phyloP scores from a whole-genome alignment of 2,113 vertebrate genomes.

The Semnopithecus entellus region DNA sequence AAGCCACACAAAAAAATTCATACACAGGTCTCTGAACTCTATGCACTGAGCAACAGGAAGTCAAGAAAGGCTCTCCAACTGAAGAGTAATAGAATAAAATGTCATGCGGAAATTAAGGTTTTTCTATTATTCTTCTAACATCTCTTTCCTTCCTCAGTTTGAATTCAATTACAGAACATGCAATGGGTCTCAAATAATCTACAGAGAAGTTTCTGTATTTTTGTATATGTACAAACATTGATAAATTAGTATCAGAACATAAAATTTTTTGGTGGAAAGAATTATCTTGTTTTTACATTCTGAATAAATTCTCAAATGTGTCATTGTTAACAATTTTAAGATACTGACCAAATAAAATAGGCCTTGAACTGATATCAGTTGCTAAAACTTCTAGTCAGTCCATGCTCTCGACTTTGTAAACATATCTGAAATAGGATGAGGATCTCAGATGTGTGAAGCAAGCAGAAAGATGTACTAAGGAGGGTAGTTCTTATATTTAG shows the following conservation, averaged over 20 bases:
- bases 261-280: not conserved
- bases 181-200: not conserved
- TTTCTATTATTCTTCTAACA: not conserved
- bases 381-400: not conserved
- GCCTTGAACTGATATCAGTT: not conserved
- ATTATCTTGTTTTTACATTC: not conserved
- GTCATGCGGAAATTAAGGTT: not conserved
- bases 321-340: not conserved
- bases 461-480: fast-evolving
- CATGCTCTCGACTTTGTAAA: not conserved
- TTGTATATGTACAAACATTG: not conserved
- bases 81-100: not conserved
- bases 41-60: too few species aligned
- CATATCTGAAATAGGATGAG: too few species aligned
- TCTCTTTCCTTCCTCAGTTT: not conserved
- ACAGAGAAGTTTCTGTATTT: not conserved
- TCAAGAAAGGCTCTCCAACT: not conserved
- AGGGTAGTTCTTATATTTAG: not conserved
- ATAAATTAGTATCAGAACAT: not conserved
- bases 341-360: not conserved
- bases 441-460: not conserved
- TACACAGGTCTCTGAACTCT: not conserved
- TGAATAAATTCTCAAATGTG: not conserved
- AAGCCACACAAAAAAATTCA: not conserved
- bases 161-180: not conserved